Conservation (phyloP, 64 coral and sea anemone species). For the Dendrophyllia cribrosa region DNA sequence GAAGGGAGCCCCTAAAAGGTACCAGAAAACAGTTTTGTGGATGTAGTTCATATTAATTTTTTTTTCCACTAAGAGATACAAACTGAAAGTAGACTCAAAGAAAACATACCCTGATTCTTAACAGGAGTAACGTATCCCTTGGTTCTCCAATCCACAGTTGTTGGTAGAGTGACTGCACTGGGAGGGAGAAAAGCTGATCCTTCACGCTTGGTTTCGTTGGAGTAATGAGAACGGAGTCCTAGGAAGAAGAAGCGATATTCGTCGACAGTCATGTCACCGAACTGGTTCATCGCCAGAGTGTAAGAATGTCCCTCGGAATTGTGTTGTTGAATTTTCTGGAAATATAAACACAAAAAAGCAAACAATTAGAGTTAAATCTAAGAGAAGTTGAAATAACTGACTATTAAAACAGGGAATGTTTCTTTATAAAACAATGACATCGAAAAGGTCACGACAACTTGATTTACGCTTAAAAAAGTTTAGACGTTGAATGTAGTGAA, state of each 20-base stretch:
- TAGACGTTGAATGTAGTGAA: no score
- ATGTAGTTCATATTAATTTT: no score
- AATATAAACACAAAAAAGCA: background rate
- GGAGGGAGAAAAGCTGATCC: slow-evolving; percentile 82
- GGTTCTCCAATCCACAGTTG: slow-evolving; percentile 82
- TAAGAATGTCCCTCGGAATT: slow-evolving; percentile 66
- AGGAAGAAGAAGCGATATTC: slow-evolving; percentile 68
- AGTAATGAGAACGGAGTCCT: slow-evolving; percentile 38
- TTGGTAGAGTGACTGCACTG: slow-evolving; percentile 67
- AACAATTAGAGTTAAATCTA: no score
- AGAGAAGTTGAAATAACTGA: background rate
- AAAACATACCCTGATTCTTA: slow-evolving; percentile 83
- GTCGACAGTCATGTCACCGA: slow-evolving; percentile 67
- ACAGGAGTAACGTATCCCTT: slow-evolving; percentile 92
- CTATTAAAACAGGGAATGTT: no score
- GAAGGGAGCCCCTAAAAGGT: no score
- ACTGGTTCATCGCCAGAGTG: slow-evolving; percentile 88
- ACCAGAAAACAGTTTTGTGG: no score
- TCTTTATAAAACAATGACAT: no score
- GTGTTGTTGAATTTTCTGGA: slow-evolving; percentile 78
- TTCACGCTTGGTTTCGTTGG: slow-evolving; percentile 39
- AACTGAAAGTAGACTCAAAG: background rate
- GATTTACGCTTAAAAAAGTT: no score
- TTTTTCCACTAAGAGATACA: no score
- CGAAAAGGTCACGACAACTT: no score